Conservation (phyloP, 2,888 invertebrate species). For the Tenthredo livida region DNA sequence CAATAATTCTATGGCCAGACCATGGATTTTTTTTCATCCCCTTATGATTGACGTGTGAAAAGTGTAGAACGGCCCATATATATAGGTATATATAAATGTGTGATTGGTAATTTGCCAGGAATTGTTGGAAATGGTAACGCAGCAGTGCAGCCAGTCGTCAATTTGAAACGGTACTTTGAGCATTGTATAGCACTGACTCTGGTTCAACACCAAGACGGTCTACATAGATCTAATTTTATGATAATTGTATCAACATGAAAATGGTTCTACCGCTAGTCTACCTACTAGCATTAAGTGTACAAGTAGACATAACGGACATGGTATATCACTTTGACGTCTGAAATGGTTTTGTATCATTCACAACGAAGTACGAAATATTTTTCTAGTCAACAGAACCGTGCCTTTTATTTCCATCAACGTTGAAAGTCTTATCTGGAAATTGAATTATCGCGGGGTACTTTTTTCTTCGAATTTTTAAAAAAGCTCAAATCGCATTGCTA, state of each 20-base stretch:
- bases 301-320: conserved; percentile 30
- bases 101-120: conserved; percentile 20
- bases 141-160: conserved; percentile 20
- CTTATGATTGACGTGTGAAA: not conserved
- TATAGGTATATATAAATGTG: too few relatives aligned
- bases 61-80: not conserved
- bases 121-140: not conserved
- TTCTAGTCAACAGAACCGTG: not conserved
- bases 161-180: conserved; percentile 39
- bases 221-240: conserved; percentile 33
- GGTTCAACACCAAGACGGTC: conserved; percentile 43
- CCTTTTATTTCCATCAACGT: not conserved
- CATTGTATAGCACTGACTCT: not conserved
- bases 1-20: not conserved
- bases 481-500: not conserved
- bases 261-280: conserved; percentile 28
- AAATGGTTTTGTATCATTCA: conserved; percentile 12
- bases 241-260: conserved; percentile 40
- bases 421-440: not conserved
- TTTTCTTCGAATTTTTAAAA: not conserved
- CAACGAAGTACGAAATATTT: not conserved
- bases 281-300: not conserved
- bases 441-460: not conserved
- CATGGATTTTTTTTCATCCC: not conserved
- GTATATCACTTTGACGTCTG: conserved; percentile 22